phyloP scores from a whole-genome alignment of 2,797 vertebrate genomes.

The Gephyroberyx darwinii region DNA sequence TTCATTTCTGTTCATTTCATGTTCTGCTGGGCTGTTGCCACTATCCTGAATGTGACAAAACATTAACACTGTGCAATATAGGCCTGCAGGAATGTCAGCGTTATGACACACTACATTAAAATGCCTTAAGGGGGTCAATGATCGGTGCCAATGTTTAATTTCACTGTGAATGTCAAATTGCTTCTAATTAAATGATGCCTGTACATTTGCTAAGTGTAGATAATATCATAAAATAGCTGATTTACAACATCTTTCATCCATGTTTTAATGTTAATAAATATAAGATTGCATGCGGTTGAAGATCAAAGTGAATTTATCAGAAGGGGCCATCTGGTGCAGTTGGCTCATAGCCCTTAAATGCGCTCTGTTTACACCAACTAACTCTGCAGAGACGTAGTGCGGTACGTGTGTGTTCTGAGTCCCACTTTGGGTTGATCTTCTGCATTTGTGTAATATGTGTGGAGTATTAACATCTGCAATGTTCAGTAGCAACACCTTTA shows the following conservation, averaged over 20 bases:
- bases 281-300: not conserved
- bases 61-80: conserved; percentile 32
- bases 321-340: conserved; percentile 43
- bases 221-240: conserved; percentile 18
- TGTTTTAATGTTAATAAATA: not conserved
- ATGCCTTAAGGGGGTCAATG: conserved; percentile 28
- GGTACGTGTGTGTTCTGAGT: not conserved
- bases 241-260: conserved; percentile 13
- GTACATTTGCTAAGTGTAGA: conserved; percentile 26
- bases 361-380: not conserved
- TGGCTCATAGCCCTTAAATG: not conserved
- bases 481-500: not conserved
- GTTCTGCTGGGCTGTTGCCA: conserved; percentile 38
- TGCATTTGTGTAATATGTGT: not conserved
- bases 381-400: not conserved
- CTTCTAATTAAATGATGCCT: conserved; percentile 28
- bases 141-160: conserved; percentile 17
- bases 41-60: conserved; percentile 40
- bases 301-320: conserved; percentile 18
- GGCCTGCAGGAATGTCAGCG: conserved; percentile 30
- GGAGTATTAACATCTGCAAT: too few species aligned
- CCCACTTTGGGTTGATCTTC: not conserved
- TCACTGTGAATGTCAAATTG: conserved; percentile 30
- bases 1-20: conserved; percentile 38
- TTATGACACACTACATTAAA: conserved; percentile 40